Evolutionary conservation across 2,113 vertebrate species (phyloP), one percentile per base, ranked within the genome.

Genomic region (Garra rufa): DNA sequence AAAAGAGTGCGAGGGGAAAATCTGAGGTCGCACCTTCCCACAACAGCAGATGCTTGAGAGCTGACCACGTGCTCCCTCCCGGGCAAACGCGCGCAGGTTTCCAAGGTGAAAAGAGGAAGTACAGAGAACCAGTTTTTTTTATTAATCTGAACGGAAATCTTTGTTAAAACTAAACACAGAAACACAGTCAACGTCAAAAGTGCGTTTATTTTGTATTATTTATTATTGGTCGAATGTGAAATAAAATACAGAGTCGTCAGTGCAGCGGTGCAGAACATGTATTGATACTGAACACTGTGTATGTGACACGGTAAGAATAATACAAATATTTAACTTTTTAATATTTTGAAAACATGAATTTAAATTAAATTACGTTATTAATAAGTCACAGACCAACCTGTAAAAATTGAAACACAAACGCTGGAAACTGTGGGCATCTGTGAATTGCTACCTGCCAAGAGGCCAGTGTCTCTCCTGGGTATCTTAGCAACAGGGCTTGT

Each of bases 1-100:
- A 82, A 85, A 85, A 82, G 75, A 86, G 71, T 70, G 61, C 67
- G 63, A 76, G 57, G 46, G 70, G 46, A 57, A 63, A 55, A 57
- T 15, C 77, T 59, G 85, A 88, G 85, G 87, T 87, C 85, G 84
- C 77, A 77, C 76, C 85, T 77, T 73, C 63, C 46, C n/a, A 41
- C 44, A 41, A 52, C 74, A 44, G 38, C 38, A 78, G 75, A 84
- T 71, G 57, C 26, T 69, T 10, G 44, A 63, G 61, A 6, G 38
- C 77, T 59, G 74, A 34, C 44, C 65, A 67, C 76, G 83, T 82
- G 88, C 75, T 87, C 38, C 63, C 79, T 85, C 57, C 38, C 65
- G 81, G 55, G 52, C 76, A 59, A 57, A 59, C 38, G 24, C 63
- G 30, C 19, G 5, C 43, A 63, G 43, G 77, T 82, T 74, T 84